Conservation (phyloP, 2,888 invertebrate species). For the Coelopa pilipes region DNA sequence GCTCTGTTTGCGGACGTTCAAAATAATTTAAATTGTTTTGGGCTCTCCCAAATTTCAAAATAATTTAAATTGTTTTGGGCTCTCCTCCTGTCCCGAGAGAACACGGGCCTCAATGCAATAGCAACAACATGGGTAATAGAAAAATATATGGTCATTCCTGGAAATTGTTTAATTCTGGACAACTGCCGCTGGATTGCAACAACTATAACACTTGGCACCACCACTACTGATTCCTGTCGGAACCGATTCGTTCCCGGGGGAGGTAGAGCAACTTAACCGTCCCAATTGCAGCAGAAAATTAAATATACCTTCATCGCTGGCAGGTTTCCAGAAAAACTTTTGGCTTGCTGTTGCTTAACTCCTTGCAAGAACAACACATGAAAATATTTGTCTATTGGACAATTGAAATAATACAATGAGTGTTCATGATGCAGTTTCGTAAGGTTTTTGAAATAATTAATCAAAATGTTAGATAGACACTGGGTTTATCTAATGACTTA, state of each 20-base stretch:
- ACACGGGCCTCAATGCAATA: not conserved
- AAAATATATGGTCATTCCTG: conserved; percentile 18
- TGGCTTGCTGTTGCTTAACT: not conserved
- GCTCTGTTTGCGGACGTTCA: conserved; percentile 5
- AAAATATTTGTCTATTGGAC: conserved; percentile 13
- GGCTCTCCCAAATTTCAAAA: conserved; percentile 26
- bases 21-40: conserved; percentile 35
- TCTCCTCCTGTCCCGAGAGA: conserved; percentile 5
- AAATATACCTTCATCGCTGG: conserved; percentile 35
- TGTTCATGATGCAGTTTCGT: conserved; percentile 11
- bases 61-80: conserved; percentile 36
- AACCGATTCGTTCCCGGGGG: not conserved
- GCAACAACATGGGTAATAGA: not conserved
- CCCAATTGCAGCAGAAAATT: conserved; percentile 34
- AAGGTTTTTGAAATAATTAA: too few relatives aligned
- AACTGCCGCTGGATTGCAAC: not conserved
- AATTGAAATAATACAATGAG: conserved; percentile 31
- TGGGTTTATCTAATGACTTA: too few relatives aligned
- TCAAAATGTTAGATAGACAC: too few relatives aligned
- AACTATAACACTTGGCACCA: not conserved
- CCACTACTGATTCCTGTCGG: not conserved
- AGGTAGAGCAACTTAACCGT: conserved; percentile 19
- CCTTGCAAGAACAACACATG: too few relatives aligned
- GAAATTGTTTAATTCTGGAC: conserved; percentile 21
- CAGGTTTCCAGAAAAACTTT: conserved; percentile 28